These are phyloP conservation scores for Tromatobia lineatoria DNA, from an alignment of 2,888 invertebrate species.

Conservation along the genomic window DNA sequence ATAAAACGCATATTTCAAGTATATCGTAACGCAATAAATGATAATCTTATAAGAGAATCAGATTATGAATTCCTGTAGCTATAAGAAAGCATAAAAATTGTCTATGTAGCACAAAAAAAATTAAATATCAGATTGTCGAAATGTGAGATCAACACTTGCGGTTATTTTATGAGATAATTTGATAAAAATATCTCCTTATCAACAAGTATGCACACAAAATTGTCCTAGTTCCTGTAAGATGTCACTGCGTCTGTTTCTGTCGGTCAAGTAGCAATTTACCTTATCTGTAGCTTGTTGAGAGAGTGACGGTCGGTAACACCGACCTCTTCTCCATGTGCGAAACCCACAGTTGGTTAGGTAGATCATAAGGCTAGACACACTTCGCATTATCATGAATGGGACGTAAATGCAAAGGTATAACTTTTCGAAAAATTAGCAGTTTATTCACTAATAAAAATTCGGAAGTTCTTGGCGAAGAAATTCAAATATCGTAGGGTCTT, in stretches of 20 bases:
- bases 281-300: not conserved
- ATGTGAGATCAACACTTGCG: not conserved
- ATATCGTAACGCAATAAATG: not conserved
- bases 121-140: not conserved
- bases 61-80: not conserved
- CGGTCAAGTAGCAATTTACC: not conserved
- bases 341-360: not conserved
- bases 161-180: not conserved
- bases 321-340: not conserved
- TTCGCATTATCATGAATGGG: not conserved
- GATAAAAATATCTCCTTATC: not conserved
- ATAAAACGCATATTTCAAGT: slow-evolving; percentile 7
- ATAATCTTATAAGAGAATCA: not conserved
- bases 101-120: too few species aligned
- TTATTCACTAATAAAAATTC: too few species aligned
- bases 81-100: not conserved
- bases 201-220: not conserved
- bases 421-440: not conserved
- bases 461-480: too few species aligned
- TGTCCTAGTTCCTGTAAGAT: not conserved
- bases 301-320: not conserved
- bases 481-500: too few species aligned
- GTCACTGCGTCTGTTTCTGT: not conserved
- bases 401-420: not conserved
- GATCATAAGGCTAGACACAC: not conserved